Base-by-base conservation (phyloP, 2,797 vertebrate genomes). In the Sebastes minor region DNA sequence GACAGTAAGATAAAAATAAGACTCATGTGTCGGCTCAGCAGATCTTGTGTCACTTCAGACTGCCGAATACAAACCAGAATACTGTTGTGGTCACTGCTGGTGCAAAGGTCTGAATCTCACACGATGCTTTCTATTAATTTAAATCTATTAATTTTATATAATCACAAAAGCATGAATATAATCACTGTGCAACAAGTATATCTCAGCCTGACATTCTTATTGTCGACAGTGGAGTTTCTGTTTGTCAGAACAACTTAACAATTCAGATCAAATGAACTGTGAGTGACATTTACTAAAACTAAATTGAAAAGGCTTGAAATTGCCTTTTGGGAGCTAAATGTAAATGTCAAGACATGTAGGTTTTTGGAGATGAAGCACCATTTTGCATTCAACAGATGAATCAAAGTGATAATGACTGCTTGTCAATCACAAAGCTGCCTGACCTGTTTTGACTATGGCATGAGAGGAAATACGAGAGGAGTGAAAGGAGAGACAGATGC, bases 1-100 rank as follows among this genome's bases (percentile, higher is more conserved):
- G 83, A 90, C 76, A 76, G 83, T 53, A 57, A 76, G 84, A 92
- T 83, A 86, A 87, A 92, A 91, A 89, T 89, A 88, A 79, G 59
- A 84, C 85, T 78, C 72, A 76, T 86, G 78, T 74, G 81, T 87
- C 80, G 60, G 80, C 86, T 88, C 85, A 91, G 85, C 76, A 87
- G 87, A 83, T 87, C 81, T 69, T 67, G 69, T 84, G 83, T 92
- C 82, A 84, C 71, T 57, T 81, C 61, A 65, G 78, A 79, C 64
- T 6, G 1, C 62, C 6, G 9, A 72, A 84, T 42, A 42, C 61
- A 74, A 60, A 76, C 23, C 35, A 65, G 46, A 81, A 83, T 13
- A 71, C 56, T 52, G 75, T 55, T 82, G 63, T 73, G 65, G 76
- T 78, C 67, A 33, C 67, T 53, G 49, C 38, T n/a, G 46, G 22